Evolutionary conservation across 37 sponge, comb jelly and placozoan species (phyloP).

Genomic region (Ephydatia muelleri): DNA sequence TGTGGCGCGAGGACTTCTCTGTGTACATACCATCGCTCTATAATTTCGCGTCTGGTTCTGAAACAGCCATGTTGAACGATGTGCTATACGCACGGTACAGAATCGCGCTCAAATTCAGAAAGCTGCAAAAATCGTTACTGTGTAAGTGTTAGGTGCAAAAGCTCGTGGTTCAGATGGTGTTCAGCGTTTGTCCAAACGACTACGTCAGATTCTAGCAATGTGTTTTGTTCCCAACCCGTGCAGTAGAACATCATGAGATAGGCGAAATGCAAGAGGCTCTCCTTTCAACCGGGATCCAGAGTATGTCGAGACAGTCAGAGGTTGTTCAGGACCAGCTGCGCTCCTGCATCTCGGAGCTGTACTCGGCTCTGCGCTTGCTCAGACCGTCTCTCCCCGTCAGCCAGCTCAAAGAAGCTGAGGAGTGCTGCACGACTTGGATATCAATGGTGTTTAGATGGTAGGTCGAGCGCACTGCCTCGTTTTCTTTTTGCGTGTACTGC

Average conservation of each 20-base stretch:
- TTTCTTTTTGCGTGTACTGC: not conserved
- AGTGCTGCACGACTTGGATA: constrained; percentile 40
- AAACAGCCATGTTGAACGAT: constrained; percentile 54
- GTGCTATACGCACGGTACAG: constrained; percentile 56
- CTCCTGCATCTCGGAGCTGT: constrained; percentile 23
- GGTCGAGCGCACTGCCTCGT: too few relatives aligned
- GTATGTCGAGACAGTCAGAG: not conserved
- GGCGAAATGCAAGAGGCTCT: constrained; percentile 20
- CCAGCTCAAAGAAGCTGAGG: constrained; percentile 43
- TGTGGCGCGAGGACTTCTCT: too few relatives aligned
- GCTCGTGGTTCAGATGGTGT: not conserved
- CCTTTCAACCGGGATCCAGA: constrained; percentile 28
- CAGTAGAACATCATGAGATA: constrained; percentile 26
- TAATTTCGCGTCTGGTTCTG: not conserved
- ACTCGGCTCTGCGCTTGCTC: constrained; percentile 11
- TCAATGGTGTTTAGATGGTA: constrained; percentile 25
- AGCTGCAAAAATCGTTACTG: constrained; percentile 48
- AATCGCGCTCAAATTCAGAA: constrained; percentile 55
- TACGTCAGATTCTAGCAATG: too few relatives aligned
- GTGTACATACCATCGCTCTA: too few relatives aligned
- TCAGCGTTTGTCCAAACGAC: not conserved
- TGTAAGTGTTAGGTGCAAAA: constrained; percentile 38
- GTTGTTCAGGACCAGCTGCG: constrained; percentile 30
- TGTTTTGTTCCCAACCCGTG: not conserved
- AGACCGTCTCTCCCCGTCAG: not conserved